phyloP scores from a whole-genome alignment of 2,888 invertebrate species.

The Xestia c-nigrum region DNA sequence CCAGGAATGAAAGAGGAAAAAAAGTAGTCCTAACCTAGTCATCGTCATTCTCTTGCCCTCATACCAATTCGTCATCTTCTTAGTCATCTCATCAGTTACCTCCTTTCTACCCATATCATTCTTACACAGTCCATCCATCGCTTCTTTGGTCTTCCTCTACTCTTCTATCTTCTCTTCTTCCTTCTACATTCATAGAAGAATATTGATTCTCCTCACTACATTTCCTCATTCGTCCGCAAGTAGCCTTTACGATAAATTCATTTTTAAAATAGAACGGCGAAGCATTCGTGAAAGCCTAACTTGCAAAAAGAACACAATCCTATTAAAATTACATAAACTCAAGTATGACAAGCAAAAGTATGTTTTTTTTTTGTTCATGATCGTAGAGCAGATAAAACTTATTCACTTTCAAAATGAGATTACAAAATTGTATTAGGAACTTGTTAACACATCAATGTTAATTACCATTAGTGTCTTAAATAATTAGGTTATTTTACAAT shows the following conservation, averaged over 20 bases:
- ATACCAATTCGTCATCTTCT: too few species aligned
- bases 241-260: too few species aligned
- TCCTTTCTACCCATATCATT: too few species aligned
- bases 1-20: background rate
- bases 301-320: background rate
- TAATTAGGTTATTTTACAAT: background rate
- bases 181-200: too few species aligned
- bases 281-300: background rate
- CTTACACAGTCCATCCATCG: too few species aligned
- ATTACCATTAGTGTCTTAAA: background rate
- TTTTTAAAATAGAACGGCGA: background rate
- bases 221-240: too few species aligned
- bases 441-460: too few species aligned
- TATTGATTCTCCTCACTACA: too few species aligned
- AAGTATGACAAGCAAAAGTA: background rate
- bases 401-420: slow-evolving; percentile 10
- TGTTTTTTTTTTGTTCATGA: background rate
- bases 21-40: background rate
- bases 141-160: too few species aligned
- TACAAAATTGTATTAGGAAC: background rate
- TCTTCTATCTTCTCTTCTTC: too few species aligned
- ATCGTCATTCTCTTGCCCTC: too few species aligned
- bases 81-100: too few species aligned
- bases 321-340: slow-evolving; percentile 7
- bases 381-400: background rate